Base-by-base conservation (phyloP, 2,888 invertebrate species). In the Microplitis deprimator region DNA sequence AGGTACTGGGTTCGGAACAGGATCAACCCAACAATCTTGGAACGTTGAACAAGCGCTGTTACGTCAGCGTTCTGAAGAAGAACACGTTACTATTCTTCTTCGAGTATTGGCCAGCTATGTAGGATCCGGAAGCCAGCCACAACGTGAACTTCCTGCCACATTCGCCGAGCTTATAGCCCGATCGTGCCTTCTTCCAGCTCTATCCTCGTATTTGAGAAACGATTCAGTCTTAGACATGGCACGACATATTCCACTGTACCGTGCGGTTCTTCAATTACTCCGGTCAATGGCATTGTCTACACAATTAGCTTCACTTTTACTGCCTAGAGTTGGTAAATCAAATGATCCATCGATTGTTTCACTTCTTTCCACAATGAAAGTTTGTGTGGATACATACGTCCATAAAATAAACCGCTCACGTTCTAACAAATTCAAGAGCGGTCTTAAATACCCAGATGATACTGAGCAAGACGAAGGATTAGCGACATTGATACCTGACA, bases 191-290 rank as follows among this genome's bases (percentile, higher is more conserved):
- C 92, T 98, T 79, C 96, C 96, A 20, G 97, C 96, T 29, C 92
- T 97, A 39, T 96, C 96, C 85, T 97, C 97, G 0, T 98, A 98
- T 88, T 92, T 98, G 74, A 92, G 97, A 83, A 98, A 98, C 87
- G 98, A 98, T 90, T 98, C 98, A 91, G 98, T 98, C 83, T 91
- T 98, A 89, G 98, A 98, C 91, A 97, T 98, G 95, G 97, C 98
- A n/a, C 93, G 97, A 17, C 98, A 98, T 91, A 97, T 98, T 90
- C 97, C 97, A 39, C 92, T 98, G 84, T 98, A 98, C 91, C 93
- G 95, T 83, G 95, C 96, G 82, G 94, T 97, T 85, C 91, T 98
- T 83, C 94, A 95, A 83, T 91, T 96, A 81, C 92, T 97, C 79
- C 93, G 97, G 81, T 96, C 96, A 0, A 91, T 95, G 87, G 94